phyloP scores from a whole-genome alignment of 2,888 invertebrate genomes.

The Chymomyza caudatula region DNA sequence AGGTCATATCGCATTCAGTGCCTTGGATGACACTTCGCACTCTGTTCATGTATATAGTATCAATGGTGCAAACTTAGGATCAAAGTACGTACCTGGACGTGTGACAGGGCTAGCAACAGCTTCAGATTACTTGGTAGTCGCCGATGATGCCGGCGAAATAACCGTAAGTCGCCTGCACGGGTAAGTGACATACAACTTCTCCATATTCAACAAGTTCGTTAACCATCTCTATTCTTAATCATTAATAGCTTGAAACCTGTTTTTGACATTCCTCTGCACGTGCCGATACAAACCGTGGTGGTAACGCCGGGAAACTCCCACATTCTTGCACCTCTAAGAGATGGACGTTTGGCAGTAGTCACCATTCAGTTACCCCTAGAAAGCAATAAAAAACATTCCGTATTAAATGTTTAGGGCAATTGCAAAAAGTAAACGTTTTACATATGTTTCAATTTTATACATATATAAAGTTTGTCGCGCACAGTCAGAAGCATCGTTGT shows the following conservation, averaged over 20 bases:
- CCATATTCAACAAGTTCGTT: neutral
- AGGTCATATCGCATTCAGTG: slow-evolving; percentile 81
- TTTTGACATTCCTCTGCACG: slow-evolving; percentile 79
- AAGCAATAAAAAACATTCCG: slow-evolving; percentile 76
- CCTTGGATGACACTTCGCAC: slow-evolving; percentile 79
- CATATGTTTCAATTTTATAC: slow-evolving; percentile 31
- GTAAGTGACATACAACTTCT: slow-evolving; percentile 57
- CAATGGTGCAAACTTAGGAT: slow-evolving; percentile 79
- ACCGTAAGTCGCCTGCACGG: slow-evolving; percentile 79
- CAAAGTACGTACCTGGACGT: slow-evolving; percentile 79
- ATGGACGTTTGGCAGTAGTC: slow-evolving; percentile 80
- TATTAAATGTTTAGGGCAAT: slow-evolving; percentile 75
- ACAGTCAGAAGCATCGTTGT: too few species aligned
- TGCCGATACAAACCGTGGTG: slow-evolving; percentile 79
- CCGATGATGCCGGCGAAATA: slow-evolving; percentile 80
- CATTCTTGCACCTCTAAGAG: slow-evolving; percentile 80
- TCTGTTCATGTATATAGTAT: slow-evolving; percentile 80
- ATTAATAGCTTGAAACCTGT: slow-evolving; percentile 78
- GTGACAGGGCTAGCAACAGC: slow-evolving; percentile 79
- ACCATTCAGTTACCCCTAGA: slow-evolving; percentile 77
- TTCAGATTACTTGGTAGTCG: slow-evolving; percentile 79
- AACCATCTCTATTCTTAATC: neutral
- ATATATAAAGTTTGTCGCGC: slow-evolving; percentile 19
- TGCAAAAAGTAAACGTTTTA: neutral
- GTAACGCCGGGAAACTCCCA: slow-evolving; percentile 80